Conservation (phyloP, 1,140 invertebrate species). For the Dysdera silvatica region DNA sequence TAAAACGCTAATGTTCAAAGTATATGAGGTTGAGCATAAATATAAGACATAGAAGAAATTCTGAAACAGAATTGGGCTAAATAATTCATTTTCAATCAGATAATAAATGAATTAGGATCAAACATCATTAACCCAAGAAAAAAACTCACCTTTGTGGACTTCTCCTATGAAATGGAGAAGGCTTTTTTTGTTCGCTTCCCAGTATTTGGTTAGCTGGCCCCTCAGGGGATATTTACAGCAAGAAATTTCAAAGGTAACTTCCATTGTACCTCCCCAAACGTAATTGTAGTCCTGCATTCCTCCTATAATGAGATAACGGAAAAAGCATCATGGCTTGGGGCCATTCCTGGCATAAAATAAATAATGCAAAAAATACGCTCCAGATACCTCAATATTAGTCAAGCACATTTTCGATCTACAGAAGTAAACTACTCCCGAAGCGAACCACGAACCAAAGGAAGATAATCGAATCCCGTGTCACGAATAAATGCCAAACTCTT, state of each 20-base stretch:
- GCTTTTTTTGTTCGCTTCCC: constrained; percentile 59
- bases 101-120: neutral
- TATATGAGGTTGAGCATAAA: too few species aligned
- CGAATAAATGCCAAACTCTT: too few species aligned
- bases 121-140: neutral
- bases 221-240: constrained; percentile 55
- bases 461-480: too few species aligned
- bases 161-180: constrained; percentile 77
- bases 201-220: constrained; percentile 49
- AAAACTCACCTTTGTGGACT: constrained; percentile 53
- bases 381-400: too few species aligned
- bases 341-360: too few species aligned
- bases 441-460: too few species aligned
- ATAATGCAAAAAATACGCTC: too few species aligned
- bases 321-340: neutral
- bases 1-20: too few species aligned
- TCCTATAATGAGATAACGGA: constrained; percentile 29
- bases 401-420: neutral
- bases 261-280: constrained; percentile 56
- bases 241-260: constrained; percentile 58
- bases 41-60: too few species aligned
- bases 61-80: too few species aligned
- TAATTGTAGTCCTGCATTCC: constrained; percentile 65
- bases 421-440: too few species aligned
- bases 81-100: too few species aligned